Evolutionary conservation across 2,797 vertebrate genomes (phyloP).

Genomic region (Gobionotothen gibberifrons): DNA sequence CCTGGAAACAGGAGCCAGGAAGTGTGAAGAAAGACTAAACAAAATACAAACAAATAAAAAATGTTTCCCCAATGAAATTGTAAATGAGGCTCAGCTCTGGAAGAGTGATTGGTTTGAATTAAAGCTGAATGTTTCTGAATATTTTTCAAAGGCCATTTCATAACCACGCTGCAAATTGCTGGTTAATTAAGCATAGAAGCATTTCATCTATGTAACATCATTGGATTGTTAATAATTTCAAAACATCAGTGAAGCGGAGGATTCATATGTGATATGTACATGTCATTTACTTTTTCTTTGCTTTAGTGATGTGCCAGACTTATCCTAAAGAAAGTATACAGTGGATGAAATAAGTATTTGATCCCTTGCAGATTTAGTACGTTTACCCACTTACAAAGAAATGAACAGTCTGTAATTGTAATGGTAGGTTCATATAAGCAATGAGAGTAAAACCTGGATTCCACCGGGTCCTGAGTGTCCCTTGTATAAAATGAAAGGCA

Average conservation of each 20-base stretch:
- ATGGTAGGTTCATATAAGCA: no score
- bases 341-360: no score
- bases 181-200: not conserved
- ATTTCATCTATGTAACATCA: not conserved
- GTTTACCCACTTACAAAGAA: no score
- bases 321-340: not conserved
- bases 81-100: not conserved
- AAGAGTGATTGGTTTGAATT: constrained; percentile 27
- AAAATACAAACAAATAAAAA: not conserved
- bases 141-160: constrained; percentile 28
- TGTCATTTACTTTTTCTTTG: not conserved
- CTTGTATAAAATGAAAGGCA: no score
- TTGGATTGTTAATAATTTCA: constrained; percentile 7
- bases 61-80: not conserved
- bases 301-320: not conserved
- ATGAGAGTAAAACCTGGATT: no score
- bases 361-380: no score
- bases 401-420: no score
- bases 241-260: not conserved
- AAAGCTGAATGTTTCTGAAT: constrained; percentile 26
- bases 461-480: not conserved
- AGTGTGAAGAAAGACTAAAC: not conserved
- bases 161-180: constrained; percentile 6
- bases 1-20: constrained; percentile 12
- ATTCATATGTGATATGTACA: not conserved